phyloP scores from a whole-genome alignment of 2,113 vertebrate species.

The Esox niger region DNA sequence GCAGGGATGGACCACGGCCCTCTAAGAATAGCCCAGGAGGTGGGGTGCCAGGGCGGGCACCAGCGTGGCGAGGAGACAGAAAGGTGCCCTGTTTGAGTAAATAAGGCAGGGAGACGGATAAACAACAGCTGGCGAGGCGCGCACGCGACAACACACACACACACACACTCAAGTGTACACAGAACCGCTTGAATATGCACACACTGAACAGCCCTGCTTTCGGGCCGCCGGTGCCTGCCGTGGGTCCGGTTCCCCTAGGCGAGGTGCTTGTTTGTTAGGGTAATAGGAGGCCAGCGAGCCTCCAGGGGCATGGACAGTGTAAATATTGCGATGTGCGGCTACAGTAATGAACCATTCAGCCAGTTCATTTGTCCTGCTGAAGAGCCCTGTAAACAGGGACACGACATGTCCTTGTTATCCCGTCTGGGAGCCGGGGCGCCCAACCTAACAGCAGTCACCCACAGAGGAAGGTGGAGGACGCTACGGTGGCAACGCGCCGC shows the following conservation, averaged over 20 bases:
- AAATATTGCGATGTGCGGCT: slow-evolving; percentile 57
- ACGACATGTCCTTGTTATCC: slow-evolving; percentile 38
- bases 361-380: not conserved
- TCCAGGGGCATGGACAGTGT: slow-evolving; percentile 40
- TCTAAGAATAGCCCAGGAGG: slow-evolving; percentile 67
- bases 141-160: not conserved
- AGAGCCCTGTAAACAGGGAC: slow-evolving; percentile 9
- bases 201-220: not conserved
- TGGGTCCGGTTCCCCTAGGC: not conserved
- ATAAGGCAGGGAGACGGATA: slow-evolving; percentile 51
- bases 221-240: no score
- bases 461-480: not conserved
- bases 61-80: slow-evolving; percentile 62
- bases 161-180: slow-evolving; percentile 16
- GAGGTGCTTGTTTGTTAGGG: slow-evolving; percentile 44
- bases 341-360: slow-evolving; percentile 25
- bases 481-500: no score
- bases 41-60: slow-evolving; percentile 28
- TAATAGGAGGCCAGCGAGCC: slow-evolving; percentile 55
- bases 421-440: slow-evolving; percentile 7
- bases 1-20: slow-evolving; percentile 22
- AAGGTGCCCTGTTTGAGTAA: slow-evolving; percentile 45
- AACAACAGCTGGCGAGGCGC: slow-evolving; percentile 76
- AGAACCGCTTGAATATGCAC: slow-evolving; percentile 8
- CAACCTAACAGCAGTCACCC: slow-evolving; percentile 21